phyloP scores from a whole-genome alignment of 2,888 invertebrate species.

The Ferdinandea cuprea region DNA sequence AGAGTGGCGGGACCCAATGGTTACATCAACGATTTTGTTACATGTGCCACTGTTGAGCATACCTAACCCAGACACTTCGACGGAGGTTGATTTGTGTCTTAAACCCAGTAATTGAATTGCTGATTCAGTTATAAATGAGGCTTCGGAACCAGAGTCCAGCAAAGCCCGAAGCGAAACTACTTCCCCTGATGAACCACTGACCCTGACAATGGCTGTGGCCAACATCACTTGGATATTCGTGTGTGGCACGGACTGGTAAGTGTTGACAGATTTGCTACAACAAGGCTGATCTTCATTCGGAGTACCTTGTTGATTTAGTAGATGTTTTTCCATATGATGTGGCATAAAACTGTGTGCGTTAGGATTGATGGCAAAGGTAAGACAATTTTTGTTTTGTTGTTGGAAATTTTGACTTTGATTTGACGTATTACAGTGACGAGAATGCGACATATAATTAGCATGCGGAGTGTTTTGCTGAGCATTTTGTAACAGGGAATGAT shows the following conservation, averaged over 20 bases:
- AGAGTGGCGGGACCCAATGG: conserved; percentile 1
- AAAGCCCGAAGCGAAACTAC: conserved; percentile 9
- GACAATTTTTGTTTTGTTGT: not conserved
- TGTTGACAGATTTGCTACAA: conserved; percentile 1
- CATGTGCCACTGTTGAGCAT: conserved; percentile 23
- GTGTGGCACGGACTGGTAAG: conserved; percentile 6
- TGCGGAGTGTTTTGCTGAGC: not conserved
- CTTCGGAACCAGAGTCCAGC: conserved; percentile 3
- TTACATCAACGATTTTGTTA: conserved; percentile 14
- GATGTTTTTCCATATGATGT: not conserved
- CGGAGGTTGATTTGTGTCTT: not conserved
- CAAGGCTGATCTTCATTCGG: not conserved
- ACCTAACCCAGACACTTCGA: conserved; percentile 30
- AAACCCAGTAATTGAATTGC: not conserved
- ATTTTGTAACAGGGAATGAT: not conserved
- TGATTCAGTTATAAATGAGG: conserved; percentile 11
- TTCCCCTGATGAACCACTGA: conserved; percentile 1
- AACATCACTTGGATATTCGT: conserved; percentile 4
- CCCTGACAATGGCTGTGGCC: conserved; percentile 8
- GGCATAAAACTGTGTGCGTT: not conserved
- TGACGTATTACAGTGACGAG: not conserved
- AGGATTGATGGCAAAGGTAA: not conserved
- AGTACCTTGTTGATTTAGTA: not conserved
- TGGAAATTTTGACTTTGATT: not conserved
- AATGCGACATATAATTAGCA: not conserved